These are phyloP conservation scores for Saxidomus purpurata DNA, from an alignment of 1,140 invertebrate species.

Conservation along the genomic window DNA sequence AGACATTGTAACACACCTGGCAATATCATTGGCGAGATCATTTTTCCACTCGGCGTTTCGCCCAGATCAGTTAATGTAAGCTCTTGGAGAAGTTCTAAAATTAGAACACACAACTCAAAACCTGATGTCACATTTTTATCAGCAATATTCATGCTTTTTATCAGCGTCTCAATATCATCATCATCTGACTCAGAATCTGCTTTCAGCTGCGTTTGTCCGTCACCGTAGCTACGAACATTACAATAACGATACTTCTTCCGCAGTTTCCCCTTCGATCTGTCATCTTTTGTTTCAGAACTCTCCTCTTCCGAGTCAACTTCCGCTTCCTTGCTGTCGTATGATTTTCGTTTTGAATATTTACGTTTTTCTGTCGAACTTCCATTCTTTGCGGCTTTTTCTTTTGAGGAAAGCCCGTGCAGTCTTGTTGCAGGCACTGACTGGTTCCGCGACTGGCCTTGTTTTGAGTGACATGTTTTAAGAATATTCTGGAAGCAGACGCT, in stretches of 20 bases:
- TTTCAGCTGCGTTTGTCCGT: conserved; percentile 26
- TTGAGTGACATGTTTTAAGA: conserved; percentile 8
- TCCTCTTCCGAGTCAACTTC: conserved; percentile 13
- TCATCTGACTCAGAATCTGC: conserved; percentile 57
- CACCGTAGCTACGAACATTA: not conserved
- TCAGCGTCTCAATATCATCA: conserved; percentile 47
- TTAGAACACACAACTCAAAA: conserved; percentile 72
- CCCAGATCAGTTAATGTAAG: conserved; percentile 72
- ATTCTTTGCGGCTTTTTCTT: not conserved
- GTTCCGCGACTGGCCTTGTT: conserved; percentile 5
- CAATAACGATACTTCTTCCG: conserved; percentile 34
- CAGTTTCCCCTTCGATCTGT: conserved; percentile 38
- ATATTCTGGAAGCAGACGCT: conserved; percentile 46
- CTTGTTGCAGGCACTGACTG: conserved; percentile 38
- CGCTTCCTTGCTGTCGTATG: conserved; percentile 29
- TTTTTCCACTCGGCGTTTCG: conserved; percentile 66
- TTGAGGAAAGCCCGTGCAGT: not conserved
- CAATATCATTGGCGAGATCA: conserved; percentile 72
- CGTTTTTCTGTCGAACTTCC: conserved; percentile 6
- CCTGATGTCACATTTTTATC: conserved; percentile 33
- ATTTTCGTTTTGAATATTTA: conserved; percentile 45
- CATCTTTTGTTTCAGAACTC: conserved; percentile 23
- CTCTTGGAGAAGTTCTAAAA: conserved; percentile 74
- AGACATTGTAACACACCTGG: conserved; percentile 73
- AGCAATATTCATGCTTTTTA: conserved; percentile 45